Evolutionary conservation across 2,113 vertebrate species (phyloP), one percentile per base, ranked within the genome.

Genomic region (Hippopotamus amphibius): DNA sequence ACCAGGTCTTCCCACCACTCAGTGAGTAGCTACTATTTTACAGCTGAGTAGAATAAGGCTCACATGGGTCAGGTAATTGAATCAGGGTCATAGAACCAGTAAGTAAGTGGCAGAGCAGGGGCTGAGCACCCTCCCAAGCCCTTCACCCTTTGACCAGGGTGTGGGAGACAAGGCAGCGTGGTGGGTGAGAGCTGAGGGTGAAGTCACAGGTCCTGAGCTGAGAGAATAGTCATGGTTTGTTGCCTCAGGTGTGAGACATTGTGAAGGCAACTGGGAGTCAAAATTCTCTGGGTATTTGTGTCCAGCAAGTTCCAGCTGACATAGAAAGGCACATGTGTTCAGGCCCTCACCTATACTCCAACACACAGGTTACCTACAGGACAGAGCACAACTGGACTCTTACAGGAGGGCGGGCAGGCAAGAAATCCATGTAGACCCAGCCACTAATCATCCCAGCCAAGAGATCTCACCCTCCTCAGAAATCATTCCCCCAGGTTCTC

Each of bases 41-140:
- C 46, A 92, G 55, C 50, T 72, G 72, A 80, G 80, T 79, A 90
- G 83, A 81, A 61, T 41, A 76, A 53, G 55, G 85, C 57, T 87
- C 74, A 41, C 81, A 21, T 41, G 50, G 53, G 50, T 86, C 85
- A 71, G 81, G 68, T 41, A n/a, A 48, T 37, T 71, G 37, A 89
- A 33, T 76, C 71, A 50, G 74, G 61, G 55, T 82, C 74, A 46
- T 2, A 80, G 48, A 94, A 77, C 63, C 65, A 74, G 69, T 26
- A 65, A 61, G 37, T 59, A 66, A 87, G 33, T 21, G 57, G 90
- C 71, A 87, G 76, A 79, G 43, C 24, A 55, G 61, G 41, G 55
- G 65, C 46, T 21, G 41, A 57, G 43, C 17, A 6, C 6, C 30
- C 21, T 80, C 43, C 21, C 10, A 71, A 69, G 41, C 28, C 57